These are phyloP conservation scores for Larimichthys polyactis DNA, from an alignment of 2,113 vertebrate genomes.

Conservation along the genomic window DNA sequence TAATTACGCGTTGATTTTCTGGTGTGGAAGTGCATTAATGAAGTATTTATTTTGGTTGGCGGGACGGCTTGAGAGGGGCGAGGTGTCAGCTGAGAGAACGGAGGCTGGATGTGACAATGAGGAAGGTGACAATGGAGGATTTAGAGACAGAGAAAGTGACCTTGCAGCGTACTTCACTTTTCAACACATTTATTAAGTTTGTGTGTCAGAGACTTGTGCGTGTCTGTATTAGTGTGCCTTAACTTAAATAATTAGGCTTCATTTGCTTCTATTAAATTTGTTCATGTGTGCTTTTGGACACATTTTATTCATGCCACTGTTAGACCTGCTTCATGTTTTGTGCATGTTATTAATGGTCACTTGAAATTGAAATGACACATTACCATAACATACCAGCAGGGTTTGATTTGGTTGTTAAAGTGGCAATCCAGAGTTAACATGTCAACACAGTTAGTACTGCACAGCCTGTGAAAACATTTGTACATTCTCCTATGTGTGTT, in stretches of 20 bases:
- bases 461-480: neutral
- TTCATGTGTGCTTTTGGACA: neutral
- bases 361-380: neutral
- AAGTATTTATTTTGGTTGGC: conserved; percentile 24
- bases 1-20: conserved; percentile 27
- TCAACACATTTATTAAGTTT: neutral
- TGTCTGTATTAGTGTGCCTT: neutral
- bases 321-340: neutral
- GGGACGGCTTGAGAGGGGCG: neutral
- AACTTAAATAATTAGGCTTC: neutral
- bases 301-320: neutral
- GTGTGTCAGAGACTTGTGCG: neutral
- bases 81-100: neutral
- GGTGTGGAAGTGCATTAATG: conserved; percentile 34
- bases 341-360: neutral
- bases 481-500: neutral
- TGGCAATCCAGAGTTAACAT: neutral
- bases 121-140: conserved; percentile 1
- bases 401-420: neutral
- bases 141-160: neutral
- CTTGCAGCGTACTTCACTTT: neutral
- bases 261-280: neutral
- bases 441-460: neutral
- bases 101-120: neutral
- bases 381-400: neutral